Base-by-base conservation (phyloP, 2,113 vertebrate species). In the Fukomys damarensis region DNA sequence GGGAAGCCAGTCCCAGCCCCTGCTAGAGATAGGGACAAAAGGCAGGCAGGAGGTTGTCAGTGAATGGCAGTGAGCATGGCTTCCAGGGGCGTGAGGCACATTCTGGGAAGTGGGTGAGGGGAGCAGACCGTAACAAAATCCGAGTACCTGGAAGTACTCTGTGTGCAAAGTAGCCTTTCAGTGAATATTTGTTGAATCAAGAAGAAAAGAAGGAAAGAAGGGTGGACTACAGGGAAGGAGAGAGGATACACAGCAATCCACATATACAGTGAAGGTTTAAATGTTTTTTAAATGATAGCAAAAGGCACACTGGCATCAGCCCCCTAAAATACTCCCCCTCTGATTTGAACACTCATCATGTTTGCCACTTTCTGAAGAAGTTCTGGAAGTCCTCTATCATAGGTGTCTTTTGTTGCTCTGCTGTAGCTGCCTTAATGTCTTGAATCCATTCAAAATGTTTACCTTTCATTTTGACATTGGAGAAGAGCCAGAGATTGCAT, bases 1-100 rank as follows among this genome's bases (percentile, higher is more conserved):
- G 98, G 98, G 98, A 97, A 76, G 58, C 22, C 46, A 97, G 96
- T 88, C 66, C 84, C 52, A 20, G 77, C 61, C 80, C 58, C n/a
- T 35, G 84, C 95, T 30, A 95, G 92, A 52, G 28, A 26, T 77
- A 66, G 17, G 56, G 49, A 43, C 26, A 28, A 68, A 35, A 91
- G 35, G 56, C 63, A 59, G 84, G 68, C 43, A 61, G 13, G 26
- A 43, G 2, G 16, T 63, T 77, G 80, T 59, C 72, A 38, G 32
- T 0, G 41, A 82, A 84, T 20, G 76, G 89, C 93, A 49, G 7
- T 9, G 52, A 68, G 38, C 17, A 28, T 17, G 1, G 58, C 43
- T 59, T 74, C 61, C 19, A 16, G 14, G 46, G 59, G 2, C 7
- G 43, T 7, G 0, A 83, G 28, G 5, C 2, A 6, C 2, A 4